Evolutionary conservation across 2,888 invertebrate genomes (phyloP), one percentile per base, ranked within the genome.

Genomic region (Ametastegia equiseti): DNA sequence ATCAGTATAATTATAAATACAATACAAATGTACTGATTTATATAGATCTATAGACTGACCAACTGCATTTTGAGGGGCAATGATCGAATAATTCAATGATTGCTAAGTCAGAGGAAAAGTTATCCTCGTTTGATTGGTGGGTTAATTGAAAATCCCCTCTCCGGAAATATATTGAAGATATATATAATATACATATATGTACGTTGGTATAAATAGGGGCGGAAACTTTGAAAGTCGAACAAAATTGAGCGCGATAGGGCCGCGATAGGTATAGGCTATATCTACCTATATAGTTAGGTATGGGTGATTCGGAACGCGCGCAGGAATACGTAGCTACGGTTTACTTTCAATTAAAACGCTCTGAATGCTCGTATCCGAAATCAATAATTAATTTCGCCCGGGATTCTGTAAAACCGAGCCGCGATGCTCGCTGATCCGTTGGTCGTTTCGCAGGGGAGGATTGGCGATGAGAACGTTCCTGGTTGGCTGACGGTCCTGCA

Each of bases 361-460:
- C 85, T 87, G 87, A 88, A 87, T 86, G 88, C 88, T 85, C n/a
- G 87, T 89, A 91, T 91, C 91, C 90, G 91, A 91, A 91, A 91
- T 90, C 89, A 89, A 90, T 91, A 91, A 91, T 91, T 91, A 91
- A 91, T 91, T 91, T 90, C 86, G 87, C 87, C 83, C 84, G 89
- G 87, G 86, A 84, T 78, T 78, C 60, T 78, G 63, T 78, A 63
- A 60, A 78, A 78, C 60, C 60, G 78, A 78, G 39, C 78, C 19
- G 65, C 65, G 65, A 60, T 60, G 45, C 71, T 71, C n/a, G n/a
- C 71, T 45, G 45, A 47, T 71, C 47, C 45, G 78, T 63, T 63
- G 45, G 63, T 78, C 15, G 77, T 60, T 60, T 33, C 19, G n/a
- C 13, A 33, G 15, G 36, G 42, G 60, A 60, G 57, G 60, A 27